Percentiles rank a stretch among this genome's conserved stretches.
Conservation (phyloP, 2,113 vertebrate genomes). For the Ploceus nigricollis region DNA sequence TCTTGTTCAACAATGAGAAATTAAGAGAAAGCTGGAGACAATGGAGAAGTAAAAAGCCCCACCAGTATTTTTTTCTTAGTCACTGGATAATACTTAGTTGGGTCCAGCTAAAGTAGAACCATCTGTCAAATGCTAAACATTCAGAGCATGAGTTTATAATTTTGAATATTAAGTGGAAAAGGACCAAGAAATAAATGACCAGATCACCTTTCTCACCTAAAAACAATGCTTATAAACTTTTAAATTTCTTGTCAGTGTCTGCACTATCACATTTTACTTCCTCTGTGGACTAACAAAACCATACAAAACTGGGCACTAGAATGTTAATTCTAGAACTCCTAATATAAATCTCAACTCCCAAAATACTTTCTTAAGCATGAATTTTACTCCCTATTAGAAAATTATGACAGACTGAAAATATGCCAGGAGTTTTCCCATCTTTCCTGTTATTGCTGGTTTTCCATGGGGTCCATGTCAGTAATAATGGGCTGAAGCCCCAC, state of each 20-base stretch:
- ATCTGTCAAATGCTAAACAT: background rate
- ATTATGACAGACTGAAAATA: background rate
- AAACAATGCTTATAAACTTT: background rate
- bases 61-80: background rate
- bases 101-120: background rate
- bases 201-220: background rate
- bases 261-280: background rate
- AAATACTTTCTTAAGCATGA: background rate
- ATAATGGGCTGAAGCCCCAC: background rate
- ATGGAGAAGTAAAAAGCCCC: background rate
- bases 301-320: background rate
- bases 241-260: background rate
- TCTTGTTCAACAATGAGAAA: background rate
- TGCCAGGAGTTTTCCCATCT: background rate
- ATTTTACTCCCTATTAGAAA: background rate
- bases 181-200: background rate
- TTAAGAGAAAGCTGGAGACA: background rate
- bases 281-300: background rate
- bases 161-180: background rate
- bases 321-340: background rate
- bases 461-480: background rate
- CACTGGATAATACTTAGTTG: background rate
- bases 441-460: background rate
- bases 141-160: background rate
- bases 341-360: background rate